A percentile compares a stretch with the other conserved stretches of the same genome.
Conservation (phyloP, 2,113 vertebrate genomes). For the Atlantisia rogersi region DNA sequence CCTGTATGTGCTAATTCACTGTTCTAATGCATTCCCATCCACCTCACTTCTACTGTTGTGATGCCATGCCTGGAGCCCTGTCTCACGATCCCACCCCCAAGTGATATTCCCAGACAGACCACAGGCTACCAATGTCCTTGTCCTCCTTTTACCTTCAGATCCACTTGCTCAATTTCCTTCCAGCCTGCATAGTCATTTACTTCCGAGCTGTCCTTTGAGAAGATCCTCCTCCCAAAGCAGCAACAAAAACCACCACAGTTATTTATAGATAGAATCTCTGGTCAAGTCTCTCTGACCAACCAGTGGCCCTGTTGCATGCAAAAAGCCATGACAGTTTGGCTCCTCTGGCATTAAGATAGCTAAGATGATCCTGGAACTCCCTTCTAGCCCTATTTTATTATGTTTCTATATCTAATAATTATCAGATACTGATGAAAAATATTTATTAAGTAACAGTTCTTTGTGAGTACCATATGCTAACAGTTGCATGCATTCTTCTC, state of each 20-base stretch:
- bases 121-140: not conserved
- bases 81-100: not conserved
- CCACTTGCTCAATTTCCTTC: not conserved
- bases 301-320: not conserved
- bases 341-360: not conserved
- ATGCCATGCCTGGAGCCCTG: not conserved
- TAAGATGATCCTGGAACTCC: not conserved
- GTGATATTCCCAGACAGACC: not conserved
- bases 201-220: not conserved
- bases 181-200: not conserved
- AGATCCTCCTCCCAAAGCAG: not conserved
- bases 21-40: not conserved
- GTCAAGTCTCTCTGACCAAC: not conserved
- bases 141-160: not conserved
- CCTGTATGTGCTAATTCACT: not conserved
- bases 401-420: not conserved
- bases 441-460: not conserved
- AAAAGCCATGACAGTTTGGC: not conserved
- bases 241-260: not conserved
- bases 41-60: not conserved
- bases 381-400: not conserved
- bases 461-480: not conserved
- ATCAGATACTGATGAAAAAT: not conserved
- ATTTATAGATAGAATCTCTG: not conserved
- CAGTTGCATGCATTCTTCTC: not conserved